Conservation (phyloP, 2,888 invertebrate genomes). For the Lochmaea crataegi region DNA sequence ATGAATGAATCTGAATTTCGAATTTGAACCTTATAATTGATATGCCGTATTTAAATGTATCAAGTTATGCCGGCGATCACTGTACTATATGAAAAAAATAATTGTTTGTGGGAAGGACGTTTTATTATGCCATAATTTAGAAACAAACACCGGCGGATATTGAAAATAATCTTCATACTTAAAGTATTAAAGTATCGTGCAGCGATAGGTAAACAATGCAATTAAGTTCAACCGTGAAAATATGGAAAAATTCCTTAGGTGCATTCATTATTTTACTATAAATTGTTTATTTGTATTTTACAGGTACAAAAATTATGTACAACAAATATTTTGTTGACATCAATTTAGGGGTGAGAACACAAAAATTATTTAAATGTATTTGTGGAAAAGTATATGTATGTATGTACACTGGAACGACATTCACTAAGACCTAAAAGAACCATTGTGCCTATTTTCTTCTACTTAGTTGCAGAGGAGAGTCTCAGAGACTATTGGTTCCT, state of each 20-base stretch:
- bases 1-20: no score
- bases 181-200: constrained; percentile 6
- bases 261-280: background rate
- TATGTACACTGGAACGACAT: no score
- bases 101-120: background rate
- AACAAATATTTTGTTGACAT: background rate
- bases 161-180: constrained; percentile 10
- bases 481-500: no score
- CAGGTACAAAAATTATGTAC: background rate
- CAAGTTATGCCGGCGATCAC: background rate
- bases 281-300: background rate
- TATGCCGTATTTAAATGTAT: background rate
- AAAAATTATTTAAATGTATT: no score
- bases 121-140: background rate
- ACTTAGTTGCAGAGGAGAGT: no score
- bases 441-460: no score
- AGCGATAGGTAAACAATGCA: constrained; percentile 1
- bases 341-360: no score
- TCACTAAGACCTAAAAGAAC: no score
- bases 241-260: constrained; percentile 6
- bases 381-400: no score
- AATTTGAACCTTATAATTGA: no score
- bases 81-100: background rate
- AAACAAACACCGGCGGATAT: background rate
- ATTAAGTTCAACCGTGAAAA: constrained; percentile 15